These are phyloP conservation scores for Triops longicaudatus DNA, from an alignment of 1,140 invertebrate species.

Conservation along the genomic window DNA sequence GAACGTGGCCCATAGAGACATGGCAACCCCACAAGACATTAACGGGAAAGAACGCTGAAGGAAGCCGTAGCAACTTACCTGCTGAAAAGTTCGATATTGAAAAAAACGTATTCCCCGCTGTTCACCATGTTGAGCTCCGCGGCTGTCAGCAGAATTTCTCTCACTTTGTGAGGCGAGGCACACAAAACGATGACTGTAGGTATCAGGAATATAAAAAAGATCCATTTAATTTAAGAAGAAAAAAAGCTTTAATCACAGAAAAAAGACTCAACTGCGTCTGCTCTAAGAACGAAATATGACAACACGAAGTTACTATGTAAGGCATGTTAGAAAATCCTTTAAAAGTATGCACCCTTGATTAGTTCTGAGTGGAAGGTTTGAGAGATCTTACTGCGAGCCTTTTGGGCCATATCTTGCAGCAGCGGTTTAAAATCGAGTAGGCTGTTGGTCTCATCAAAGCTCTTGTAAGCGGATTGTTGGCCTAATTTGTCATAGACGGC, in stretches of 20 bases:
- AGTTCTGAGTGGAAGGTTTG: conserved; percentile 27
- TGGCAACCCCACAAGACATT: neutral
- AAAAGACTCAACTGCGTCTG: conserved; percentile 16
- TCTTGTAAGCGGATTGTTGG: conserved; percentile 52
- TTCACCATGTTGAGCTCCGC: conserved; percentile 86
- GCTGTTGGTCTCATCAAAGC: conserved; percentile 46
- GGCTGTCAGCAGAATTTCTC: conserved; percentile 81
- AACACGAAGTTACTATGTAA: neutral
- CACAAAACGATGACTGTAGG: conserved; percentile 84
- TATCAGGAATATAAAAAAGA: conserved; percentile 40
- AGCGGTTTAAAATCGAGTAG: conserved; percentile 48
- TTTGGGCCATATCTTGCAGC: conserved; percentile 53
- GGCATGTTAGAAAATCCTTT: neutral
- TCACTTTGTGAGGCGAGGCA: conserved; percentile 73
- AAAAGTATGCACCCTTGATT: neutral
- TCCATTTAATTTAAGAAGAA: conserved; percentile 22
- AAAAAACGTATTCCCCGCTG: conserved; percentile 95
- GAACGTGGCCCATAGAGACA: conserved; percentile 6
- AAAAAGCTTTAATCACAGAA: neutral
- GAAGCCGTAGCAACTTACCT: conserved; percentile 56
- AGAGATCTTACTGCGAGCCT: conserved; percentile 65
- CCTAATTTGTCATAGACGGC: conserved; percentile 57
- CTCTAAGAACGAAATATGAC: neutral
- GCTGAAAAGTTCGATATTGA: conserved; percentile 91
- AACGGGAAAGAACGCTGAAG: neutral